A percentile compares a stretch with the other conserved stretches of the same genome.
phyloP scores from a whole-genome alignment of 2,113 vertebrate genomes.

The Willisornis vidua region DNA sequence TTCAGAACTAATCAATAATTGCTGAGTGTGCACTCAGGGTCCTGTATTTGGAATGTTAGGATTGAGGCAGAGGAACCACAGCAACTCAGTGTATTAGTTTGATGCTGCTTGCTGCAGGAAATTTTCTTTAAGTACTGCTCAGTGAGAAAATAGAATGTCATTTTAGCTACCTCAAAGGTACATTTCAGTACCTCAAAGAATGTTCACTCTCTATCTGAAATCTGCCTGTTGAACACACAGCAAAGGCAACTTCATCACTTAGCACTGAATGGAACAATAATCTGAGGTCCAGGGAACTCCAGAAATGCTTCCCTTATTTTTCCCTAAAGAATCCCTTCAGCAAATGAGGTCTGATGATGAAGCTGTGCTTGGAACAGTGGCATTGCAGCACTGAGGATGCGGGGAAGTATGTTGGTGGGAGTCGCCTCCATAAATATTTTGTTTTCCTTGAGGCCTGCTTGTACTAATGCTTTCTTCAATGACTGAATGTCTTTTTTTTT shows the following conservation, averaged over 20 bases:
- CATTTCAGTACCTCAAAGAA: background rate
- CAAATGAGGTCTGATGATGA: background rate
- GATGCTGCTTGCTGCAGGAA: background rate
- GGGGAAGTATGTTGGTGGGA: background rate
- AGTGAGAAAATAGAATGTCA: background rate
- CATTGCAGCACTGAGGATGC: rapidly evolving
- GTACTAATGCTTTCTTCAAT: background rate
- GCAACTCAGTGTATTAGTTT: background rate
- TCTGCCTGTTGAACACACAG: background rate
- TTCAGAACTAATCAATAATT: background rate
- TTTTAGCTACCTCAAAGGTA: background rate
- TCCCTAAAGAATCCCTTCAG: background rate
- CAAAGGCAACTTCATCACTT: background rate
- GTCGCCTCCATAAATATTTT: background rate
- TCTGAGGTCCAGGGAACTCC: background rate
- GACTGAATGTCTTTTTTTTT: background rate
- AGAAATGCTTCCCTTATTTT: background rate
- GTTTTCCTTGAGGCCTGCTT: background rate
- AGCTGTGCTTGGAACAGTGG: background rate
- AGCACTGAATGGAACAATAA: background rate
- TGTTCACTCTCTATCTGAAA: background rate
- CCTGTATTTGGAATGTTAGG: background rate
- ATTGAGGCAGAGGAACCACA: background rate
- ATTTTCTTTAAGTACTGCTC: background rate
- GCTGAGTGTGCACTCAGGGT: rapidly evolving